Base-by-base conservation (phyloP, 1,140 invertebrate genomes). In the Musca domestica region DNA sequence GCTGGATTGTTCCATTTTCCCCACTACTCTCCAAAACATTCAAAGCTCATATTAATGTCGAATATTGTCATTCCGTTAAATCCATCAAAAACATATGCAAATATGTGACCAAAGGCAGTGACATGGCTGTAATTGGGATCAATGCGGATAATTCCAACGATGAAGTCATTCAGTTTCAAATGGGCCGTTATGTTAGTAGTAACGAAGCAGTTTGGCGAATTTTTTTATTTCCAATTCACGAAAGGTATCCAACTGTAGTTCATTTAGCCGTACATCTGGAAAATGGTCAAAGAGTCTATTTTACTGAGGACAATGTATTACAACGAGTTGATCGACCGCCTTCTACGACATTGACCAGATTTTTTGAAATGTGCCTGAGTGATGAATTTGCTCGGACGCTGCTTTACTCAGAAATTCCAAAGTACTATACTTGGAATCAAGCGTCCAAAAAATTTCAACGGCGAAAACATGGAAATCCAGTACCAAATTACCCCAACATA, bases 21-120 rank as follows among this genome's bases (percentile, higher is more conserved):
- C 75, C 76, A 5, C 20, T 74, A 17, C 54, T 75, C 6, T 72
- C 48, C 0, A 51, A 67, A 51, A 71, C 20, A 15, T 80, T 70
- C 30, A 58, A 74, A 14, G 68, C 70, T 1, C 73, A n/a, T n/a
- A n/a, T n/a, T n/a, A n/a, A n/a, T n/a, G n/a, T n/a, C n/a, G n/a
- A n/a, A n/a, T n/a, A n/a, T 49, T 83, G 77, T 70, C 66, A 68
- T 70, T 77, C 80, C 0, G 78, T 83, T 1, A 73, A 73, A 46
- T 69, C 75, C 0, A 79, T 83, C 10, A 85, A 84, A 75, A 84
- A 83, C 61, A 78, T 85, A 58, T 84, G 78, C 64, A 84, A 83
- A 74, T 84, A 83, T 76, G 73, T 84, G 14, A 75, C 79, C 65
- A 82, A 83, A 76, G 82, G 81, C 6, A 73, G 70, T 41, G 76